Evolutionary conservation across 2,888 invertebrate species (phyloP).

Genomic region (Gari tellinella): DNA sequence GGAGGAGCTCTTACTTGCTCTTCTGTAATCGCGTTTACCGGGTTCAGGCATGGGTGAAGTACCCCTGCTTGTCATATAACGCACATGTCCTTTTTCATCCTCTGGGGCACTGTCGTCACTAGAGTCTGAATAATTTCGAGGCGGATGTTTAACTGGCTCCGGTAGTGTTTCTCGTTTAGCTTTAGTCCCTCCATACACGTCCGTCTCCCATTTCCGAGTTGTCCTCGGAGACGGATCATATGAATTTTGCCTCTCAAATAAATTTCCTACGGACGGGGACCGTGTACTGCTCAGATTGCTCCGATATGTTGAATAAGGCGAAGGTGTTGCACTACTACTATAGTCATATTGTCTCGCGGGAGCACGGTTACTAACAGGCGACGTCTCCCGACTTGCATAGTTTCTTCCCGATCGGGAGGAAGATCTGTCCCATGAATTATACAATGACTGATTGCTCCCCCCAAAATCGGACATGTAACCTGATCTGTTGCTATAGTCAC

Average conservation of each 20-base stretch:
- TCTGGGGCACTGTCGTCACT: conserved; percentile 79
- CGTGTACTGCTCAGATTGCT: conserved; percentile 65
- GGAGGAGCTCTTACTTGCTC: conserved; percentile 57
- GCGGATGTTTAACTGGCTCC: conserved; percentile 55
- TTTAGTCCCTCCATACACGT: conserved; percentile 44
- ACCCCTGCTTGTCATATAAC: conserved; percentile 80
- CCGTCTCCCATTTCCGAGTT: conserved; percentile 51
- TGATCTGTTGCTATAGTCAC: conserved; percentile 73
- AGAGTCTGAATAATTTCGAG: conserved; percentile 65
- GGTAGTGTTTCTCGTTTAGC: conserved; percentile 36
- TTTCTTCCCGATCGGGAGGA: conserved; percentile 73
- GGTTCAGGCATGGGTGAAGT: conserved; percentile 80
- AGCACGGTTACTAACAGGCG: conserved; percentile 73
- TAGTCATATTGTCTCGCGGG: conserved; percentile 74
- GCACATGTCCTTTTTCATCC: conserved; percentile 72
- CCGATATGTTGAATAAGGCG: conserved; percentile 75
- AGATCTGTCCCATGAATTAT: conserved; percentile 76
- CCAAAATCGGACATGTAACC: conserved; percentile 81
- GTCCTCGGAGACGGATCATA: conserved; percentile 27
- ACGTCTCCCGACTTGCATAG: conserved; percentile 76
- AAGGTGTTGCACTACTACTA: conserved; percentile 76
- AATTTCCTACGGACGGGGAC: conserved; percentile 68
- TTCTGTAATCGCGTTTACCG: conserved; percentile 63
- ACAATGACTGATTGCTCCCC: conserved; percentile 73
- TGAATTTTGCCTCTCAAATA: conserved; percentile 72